Base-by-base conservation (phyloP, 2,888 invertebrate species). In the Theretra japonica region DNA sequence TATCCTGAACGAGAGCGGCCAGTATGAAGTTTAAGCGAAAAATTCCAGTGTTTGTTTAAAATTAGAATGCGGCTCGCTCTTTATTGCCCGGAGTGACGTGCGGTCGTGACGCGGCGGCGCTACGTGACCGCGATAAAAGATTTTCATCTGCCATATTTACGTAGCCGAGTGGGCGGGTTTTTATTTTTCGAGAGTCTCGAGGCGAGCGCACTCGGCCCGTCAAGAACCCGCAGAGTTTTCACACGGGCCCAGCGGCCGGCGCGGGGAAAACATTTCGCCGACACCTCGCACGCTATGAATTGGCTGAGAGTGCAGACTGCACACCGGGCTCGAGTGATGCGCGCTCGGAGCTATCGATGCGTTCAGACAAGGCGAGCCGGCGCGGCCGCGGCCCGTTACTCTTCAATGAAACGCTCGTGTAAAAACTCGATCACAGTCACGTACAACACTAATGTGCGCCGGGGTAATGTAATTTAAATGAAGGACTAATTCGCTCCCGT, bases 101-200 rank as follows among this genome's bases (percentile, higher is more conserved):
- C 92, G 90, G 85, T 94, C 94, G 94, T 94, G 94, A 93, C 92
- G 92, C 90, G 82, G 88, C 90, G 85, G 86, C 83, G 90, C 89
- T 93, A 94, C 94, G 94, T 94, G 94, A 94, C 94, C 91, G 89
- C 90, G 94, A 94, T 94, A 94, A 94, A 93, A 94, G 94, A 94
- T 94, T 93, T 93, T 91, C 94, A 94, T 94, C 94, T 94, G 90
- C 92, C 90, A 92, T 94, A 94, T 94, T 94, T 94, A 93, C 93
- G 91, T 89, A 84, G 91, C 87, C 85, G 91, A 93, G 94, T 94
- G 94, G 94, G 93, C 90, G 94, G 48, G 93, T 92, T 93, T 94
- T 94, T 93, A 90, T 93, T 85, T 90, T 93, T 92, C 86, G 87
- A 93, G 93, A 89, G 89, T 89, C 92, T 91, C 86, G 83, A 86